Evolutionary conservation across 2,888 invertebrate species (phyloP).

Genomic region (Pollenia labialis): DNA sequence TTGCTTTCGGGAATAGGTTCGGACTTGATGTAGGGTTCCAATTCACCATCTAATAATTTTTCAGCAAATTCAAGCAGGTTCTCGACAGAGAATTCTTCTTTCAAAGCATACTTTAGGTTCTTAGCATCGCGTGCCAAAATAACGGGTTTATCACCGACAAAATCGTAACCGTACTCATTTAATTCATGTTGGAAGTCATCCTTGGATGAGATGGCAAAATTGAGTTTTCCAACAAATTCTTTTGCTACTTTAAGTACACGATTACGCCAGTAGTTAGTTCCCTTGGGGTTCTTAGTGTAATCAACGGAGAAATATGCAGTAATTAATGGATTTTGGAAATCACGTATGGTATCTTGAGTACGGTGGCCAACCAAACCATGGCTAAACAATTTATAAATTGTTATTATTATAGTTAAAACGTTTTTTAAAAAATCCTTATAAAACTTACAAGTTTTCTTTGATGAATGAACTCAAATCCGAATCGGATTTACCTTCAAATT

Average conservation of each 20-base stretch:
- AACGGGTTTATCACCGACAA: slow-evolving; percentile 94
- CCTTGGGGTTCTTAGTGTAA: slow-evolving; percentile 98
- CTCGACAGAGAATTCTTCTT: slow-evolving; percentile 95
- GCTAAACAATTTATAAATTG: slow-evolving; percentile 84
- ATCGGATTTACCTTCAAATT: slow-evolving; percentile 89
- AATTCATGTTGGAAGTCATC: slow-evolving; percentile 97
- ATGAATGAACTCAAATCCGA: slow-evolving; percentile 92
- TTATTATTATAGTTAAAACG: neutral
- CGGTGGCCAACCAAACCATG: slow-evolving; percentile 97
- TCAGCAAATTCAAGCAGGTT: slow-evolving; percentile 93
- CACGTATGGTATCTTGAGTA: slow-evolving; percentile 91
- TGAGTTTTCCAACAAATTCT: slow-evolving; percentile 85
- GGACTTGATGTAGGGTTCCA: slow-evolving; percentile 97
- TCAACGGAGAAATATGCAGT: slow-evolving; percentile 97
- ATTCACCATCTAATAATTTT: slow-evolving; percentile 91
- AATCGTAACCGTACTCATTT: slow-evolving; percentile 96
- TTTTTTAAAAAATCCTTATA: neutral
- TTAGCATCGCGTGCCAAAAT: slow-evolving; percentile 92
- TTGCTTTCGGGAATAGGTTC: slow-evolving; percentile 95
- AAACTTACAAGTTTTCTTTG: slow-evolving; percentile 91
- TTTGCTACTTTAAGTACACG: slow-evolving; percentile 92
- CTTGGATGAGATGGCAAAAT: slow-evolving; percentile 96
- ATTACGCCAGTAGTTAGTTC: slow-evolving; percentile 99
- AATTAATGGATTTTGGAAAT: slow-evolving; percentile 95
- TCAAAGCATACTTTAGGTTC: slow-evolving; percentile 95